Percentiles rank a stretch among this genome's conserved stretches.
These are phyloP conservation scores for Machaerirhynchus nigripectus DNA, from an alignment of 2,113 vertebrate species.

Conservation along the genomic window DNA sequence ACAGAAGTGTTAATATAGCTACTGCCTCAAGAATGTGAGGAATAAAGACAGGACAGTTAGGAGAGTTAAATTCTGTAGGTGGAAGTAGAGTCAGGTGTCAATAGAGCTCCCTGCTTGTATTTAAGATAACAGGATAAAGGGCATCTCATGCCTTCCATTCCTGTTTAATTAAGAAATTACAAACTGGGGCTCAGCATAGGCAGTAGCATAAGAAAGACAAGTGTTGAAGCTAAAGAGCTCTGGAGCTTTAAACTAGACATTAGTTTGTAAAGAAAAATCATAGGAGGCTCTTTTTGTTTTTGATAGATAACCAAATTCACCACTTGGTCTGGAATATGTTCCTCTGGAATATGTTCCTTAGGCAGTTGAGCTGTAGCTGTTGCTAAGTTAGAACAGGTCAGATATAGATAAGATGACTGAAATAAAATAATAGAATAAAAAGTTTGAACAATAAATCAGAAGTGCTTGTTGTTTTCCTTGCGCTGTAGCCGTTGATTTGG, in stretches of 20 bases:
- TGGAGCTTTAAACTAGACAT: background rate
- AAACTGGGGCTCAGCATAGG: background rate
- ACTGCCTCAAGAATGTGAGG: too few species aligned
- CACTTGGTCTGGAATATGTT: rapidly evolving
- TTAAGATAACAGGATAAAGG: background rate
- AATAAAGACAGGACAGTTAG: too few species aligned
- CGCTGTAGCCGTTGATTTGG: too few species aligned
- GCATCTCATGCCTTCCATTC: background rate
- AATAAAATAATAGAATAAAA: too few species aligned
- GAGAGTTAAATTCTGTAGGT: too few species aligned
- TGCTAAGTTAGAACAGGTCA: too few species aligned
- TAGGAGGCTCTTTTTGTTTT: background rate
- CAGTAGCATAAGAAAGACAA: background rate
- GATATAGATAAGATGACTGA: too few species aligned
- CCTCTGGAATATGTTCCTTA: background rate
- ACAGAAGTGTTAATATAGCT: too few species aligned
- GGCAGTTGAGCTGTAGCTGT: background rate
- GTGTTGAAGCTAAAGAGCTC: background rate
- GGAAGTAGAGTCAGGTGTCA: too few species aligned
- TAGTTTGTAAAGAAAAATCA: background rate
- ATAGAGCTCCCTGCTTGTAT: background rate
- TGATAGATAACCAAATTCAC: background rate
- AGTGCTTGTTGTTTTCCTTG: too few species aligned
- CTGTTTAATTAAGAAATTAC: background rate
- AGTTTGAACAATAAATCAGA: too few species aligned